These are phyloP conservation scores for Periophthalmus magnuspinnatus DNA, from an alignment of 2,797 vertebrate genomes.

Conservation along the genomic window DNA sequence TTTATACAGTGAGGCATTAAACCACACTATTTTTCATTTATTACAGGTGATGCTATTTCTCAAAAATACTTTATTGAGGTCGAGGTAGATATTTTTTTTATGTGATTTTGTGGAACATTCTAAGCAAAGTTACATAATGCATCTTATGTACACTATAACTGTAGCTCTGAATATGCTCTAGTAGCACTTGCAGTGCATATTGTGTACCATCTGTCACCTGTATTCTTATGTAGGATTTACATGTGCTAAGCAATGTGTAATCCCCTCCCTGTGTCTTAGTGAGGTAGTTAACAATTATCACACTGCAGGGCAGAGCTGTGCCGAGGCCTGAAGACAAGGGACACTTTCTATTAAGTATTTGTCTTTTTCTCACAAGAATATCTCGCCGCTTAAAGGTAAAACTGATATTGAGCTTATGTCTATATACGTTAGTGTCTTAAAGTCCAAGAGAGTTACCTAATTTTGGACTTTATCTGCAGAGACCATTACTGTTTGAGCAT, in stretches of 20 bases:
- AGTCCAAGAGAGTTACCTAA: neutral
- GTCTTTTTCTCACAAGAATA: neutral
- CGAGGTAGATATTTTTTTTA: too few species aligned
- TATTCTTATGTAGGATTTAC: slow-evolving; percentile 69
- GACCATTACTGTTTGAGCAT: slow-evolving; percentile 16
- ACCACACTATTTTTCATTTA: too few species aligned
- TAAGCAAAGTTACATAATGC: too few species aligned
- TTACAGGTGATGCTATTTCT: too few species aligned
- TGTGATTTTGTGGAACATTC: too few species aligned
- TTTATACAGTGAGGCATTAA: too few species aligned
- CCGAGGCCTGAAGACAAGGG: neutral
- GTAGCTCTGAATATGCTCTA: slow-evolving; percentile 10
- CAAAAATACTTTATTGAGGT: too few species aligned
- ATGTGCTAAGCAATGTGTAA: slow-evolving; percentile 76
- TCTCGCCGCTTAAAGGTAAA: neutral
- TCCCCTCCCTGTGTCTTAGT: slow-evolving; percentile 67
- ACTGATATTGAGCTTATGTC: neutral
- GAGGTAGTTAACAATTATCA: slow-evolving; percentile 40
- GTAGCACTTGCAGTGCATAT: slow-evolving; percentile 13
- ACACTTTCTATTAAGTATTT: neutral
- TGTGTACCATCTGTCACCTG: slow-evolving; percentile 65
- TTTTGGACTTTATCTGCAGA: slow-evolving; percentile 9
- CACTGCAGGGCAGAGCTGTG: slow-evolving; percentile 5
- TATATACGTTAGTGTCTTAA: neutral
- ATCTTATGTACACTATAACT: too few species aligned